Conservation (phyloP, 1,140 invertebrate genomes). For the Drosophila miranda region DNA sequence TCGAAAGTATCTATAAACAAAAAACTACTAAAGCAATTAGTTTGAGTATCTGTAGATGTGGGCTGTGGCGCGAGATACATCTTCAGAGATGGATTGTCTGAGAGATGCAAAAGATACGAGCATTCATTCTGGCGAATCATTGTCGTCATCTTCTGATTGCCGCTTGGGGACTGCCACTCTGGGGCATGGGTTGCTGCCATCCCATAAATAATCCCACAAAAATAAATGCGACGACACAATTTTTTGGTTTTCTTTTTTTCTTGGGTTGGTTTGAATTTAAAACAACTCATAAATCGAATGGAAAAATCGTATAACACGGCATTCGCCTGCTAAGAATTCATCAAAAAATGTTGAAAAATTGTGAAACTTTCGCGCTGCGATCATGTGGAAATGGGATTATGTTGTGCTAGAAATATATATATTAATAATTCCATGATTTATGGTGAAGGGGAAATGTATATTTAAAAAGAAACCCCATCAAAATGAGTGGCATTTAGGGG, state of each 20-base stretch:
- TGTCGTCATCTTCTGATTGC: constrained; percentile 30
- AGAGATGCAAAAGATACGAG: constrained; percentile 19
- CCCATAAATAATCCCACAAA: constrained; percentile 67
- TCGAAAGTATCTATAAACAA: constrained; percentile 12
- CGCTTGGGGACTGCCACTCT: constrained; percentile 9
- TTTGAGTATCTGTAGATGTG: constrained; percentile 31
- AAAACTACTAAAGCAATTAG: constrained; percentile 54
- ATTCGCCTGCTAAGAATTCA: constrained; percentile 49
- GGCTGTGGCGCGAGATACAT: constrained; percentile 10
- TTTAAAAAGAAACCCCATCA: no score
- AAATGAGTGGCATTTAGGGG: no score
- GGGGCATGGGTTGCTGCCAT: constrained; percentile 4
- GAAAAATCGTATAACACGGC: constrained; percentile 31
- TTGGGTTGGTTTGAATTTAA: constrained; percentile 41
- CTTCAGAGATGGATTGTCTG: constrained; percentile 26
- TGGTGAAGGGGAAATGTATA: no score
- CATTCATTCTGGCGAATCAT: constrained; percentile 28
- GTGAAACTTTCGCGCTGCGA: no score
- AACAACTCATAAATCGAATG: constrained; percentile 62
- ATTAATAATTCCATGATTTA: no score
- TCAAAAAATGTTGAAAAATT: constrained; percentile 37
- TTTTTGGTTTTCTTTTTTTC: constrained; percentile 22
- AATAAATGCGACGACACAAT: constrained; percentile 65
- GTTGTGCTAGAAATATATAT: no score
- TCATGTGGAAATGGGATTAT: neutral